phyloP scores from a whole-genome alignment of 2,797 vertebrate species.

The Pterois miles region DNA sequence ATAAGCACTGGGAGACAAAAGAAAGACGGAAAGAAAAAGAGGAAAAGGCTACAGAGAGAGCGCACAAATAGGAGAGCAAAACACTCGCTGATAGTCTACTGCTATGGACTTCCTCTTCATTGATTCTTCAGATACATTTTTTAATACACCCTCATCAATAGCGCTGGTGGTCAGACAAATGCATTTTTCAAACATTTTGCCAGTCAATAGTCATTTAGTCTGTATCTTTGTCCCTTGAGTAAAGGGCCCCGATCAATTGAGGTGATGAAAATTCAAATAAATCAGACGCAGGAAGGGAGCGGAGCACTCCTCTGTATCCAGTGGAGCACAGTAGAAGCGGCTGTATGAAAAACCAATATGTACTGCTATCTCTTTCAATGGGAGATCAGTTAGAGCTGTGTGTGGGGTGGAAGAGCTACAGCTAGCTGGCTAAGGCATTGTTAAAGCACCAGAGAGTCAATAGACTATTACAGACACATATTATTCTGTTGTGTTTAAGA shows the following conservation, averaged over 20 bases:
- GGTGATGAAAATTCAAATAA: slow-evolving; percentile 81
- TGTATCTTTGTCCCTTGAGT: slow-evolving; percentile 80
- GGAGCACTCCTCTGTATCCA: slow-evolving; percentile 51
- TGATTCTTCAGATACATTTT: slow-evolving; percentile 77
- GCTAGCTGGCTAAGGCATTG: slow-evolving; percentile 26
- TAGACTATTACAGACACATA: slow-evolving; percentile 37
- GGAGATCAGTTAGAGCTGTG: slow-evolving; percentile 55
- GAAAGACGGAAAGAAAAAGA: slow-evolving; percentile 55
- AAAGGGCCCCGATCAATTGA: slow-evolving; percentile 77
- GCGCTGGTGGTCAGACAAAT: slow-evolving; percentile 78
- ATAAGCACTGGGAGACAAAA: slow-evolving; percentile 71
- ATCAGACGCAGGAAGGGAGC: slow-evolving; percentile 62
- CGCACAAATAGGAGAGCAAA: slow-evolving; percentile 42
- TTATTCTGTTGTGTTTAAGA: slow-evolving; percentile 37
- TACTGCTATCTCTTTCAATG: slow-evolving; percentile 54
- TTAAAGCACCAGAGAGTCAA: slow-evolving; percentile 44
- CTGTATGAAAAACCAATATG: slow-evolving; percentile 67
- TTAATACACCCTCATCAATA: slow-evolving; percentile 81
- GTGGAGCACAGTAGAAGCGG: slow-evolving; percentile 37
- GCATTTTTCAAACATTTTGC: slow-evolving; percentile 81
- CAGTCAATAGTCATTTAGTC: slow-evolving; percentile 83
- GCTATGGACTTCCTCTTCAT: slow-evolving; percentile 63
- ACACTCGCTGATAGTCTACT: slow-evolving; percentile 51
- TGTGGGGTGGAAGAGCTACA: slow-evolving; percentile 23
- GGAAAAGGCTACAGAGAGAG: slow-evolving; percentile 26